Evolutionary conservation across 2,797 vertebrate genomes (phyloP), one percentile per base, ranked within the genome.

Genomic region (Mastacembelus armatus): DNA sequence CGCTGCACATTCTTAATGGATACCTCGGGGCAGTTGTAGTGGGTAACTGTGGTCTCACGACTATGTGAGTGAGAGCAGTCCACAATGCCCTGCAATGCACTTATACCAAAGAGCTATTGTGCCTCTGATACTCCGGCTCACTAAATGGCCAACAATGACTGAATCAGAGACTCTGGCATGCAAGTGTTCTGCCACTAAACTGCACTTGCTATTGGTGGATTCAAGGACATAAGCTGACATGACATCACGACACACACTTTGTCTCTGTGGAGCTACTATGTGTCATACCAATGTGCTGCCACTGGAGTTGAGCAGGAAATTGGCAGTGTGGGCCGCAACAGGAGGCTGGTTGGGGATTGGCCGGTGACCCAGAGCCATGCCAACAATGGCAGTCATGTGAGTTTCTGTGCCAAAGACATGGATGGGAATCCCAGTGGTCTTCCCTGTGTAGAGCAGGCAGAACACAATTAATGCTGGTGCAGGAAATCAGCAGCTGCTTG

Each of bases 311-410:
- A 99, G 95, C 18, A 99, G 95, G 87, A 99, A 99, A 91, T 99
- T 99, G 79, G 97, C 98, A 0, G 98, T 99, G 91, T 99, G 98
- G 39, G 95, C 96, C 0, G 96, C 98, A 0, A 94, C 93, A 0
- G 97, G 97, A 0, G 97, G 97, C 81, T 97, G 94, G 86, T 96
- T 96, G 72, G 97, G 96, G 87, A 99, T 97, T 3, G 97, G 95
- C 6, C 95, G 92, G 66, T 96, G 95, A 59, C 98, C 98, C 1
- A 99, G 92, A 0, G 98, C 98, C 98, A 99, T 99, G 77, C 98
- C 98, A 33, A 99, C 98, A 2, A 99, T 99, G 1, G 97, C 97
- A 0, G 98, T 99, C 98, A 99, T 99, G 90, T 99, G 98, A 1
- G 98, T 99, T 85, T 99, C 98, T 0, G 98, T 99, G 80, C 98